phyloP scores from a whole-genome alignment of 1,140 invertebrate genomes.

The Rhynchophorus ferrugineus region DNA sequence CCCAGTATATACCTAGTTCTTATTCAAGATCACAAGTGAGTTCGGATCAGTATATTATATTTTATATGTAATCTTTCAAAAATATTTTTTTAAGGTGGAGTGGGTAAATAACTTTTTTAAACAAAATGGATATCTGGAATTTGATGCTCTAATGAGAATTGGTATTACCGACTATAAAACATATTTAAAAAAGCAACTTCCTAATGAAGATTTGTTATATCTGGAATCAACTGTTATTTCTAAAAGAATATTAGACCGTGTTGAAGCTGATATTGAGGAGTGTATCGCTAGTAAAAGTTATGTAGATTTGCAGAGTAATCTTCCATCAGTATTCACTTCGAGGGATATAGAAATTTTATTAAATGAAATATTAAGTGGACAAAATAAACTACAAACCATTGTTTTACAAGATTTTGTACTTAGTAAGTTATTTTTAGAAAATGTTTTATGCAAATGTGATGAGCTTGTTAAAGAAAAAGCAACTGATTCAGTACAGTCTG shows the following conservation, averaged over 20 bases:
- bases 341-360: slow-evolving; percentile 70
- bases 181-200: slow-evolving; percentile 73
- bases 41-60: slow-evolving; percentile 1
- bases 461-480: slow-evolving; percentile 63
- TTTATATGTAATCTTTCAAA: not conserved
- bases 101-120: slow-evolving; percentile 90
- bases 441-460: slow-evolving; percentile 61
- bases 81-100: slow-evolving; percentile 58
- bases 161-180: slow-evolving; percentile 80
- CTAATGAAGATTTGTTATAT: slow-evolving; percentile 62
- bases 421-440: slow-evolving; percentile 60
- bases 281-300: slow-evolving; percentile 64
- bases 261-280: slow-evolving; percentile 81
- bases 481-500: slow-evolving; percentile 60
- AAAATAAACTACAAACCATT: slow-evolving; percentile 44
- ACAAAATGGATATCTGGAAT: slow-evolving; percentile 93
- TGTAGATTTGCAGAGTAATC: slow-evolving; percentile 67
- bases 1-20: slow-evolving; percentile 81
- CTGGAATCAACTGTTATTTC: slow-evolving; percentile 74
- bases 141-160: slow-evolving; percentile 78
- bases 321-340: slow-evolving; percentile 73
- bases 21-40: slow-evolving; percentile 67
- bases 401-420: slow-evolving; percentile 50
- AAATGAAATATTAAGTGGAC: slow-evolving; percentile 51
- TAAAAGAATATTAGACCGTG: slow-evolving; percentile 62